phyloP scores from a whole-genome alignment of 2,113 vertebrate genomes.

The Emydocephalus ijimae region DNA sequence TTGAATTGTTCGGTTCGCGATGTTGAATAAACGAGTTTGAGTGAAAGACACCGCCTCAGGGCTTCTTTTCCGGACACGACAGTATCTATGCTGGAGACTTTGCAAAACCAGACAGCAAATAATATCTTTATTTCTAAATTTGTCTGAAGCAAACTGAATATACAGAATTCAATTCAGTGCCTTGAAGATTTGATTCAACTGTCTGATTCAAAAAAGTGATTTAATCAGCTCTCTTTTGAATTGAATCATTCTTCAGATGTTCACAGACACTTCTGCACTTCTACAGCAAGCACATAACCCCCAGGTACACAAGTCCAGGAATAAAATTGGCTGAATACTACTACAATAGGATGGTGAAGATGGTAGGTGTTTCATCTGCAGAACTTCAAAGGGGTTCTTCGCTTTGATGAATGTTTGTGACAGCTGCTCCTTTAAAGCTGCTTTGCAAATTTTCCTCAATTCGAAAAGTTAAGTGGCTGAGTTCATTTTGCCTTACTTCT shows the following conservation, averaged over 20 bases:
- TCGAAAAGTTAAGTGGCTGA: background rate
- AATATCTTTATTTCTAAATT: background rate
- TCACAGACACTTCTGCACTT: background rate
- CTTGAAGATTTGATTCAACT: background rate
- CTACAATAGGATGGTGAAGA: background rate
- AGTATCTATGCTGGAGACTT: background rate
- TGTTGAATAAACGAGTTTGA: too few species aligned
- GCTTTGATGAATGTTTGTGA: background rate
- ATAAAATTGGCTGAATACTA: background rate
- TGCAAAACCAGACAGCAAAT: background rate
- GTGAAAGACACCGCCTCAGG: too few species aligned
- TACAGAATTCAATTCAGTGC: background rate
- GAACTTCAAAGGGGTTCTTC: background rate
- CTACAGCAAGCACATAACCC: background rate
- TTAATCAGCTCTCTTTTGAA: background rate
- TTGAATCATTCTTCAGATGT: background rate
- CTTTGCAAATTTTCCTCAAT: background rate
- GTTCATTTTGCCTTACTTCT: background rate
- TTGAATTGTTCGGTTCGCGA: too few species aligned
- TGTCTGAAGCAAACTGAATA: background rate
- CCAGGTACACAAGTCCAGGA: background rate
- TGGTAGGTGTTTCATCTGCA: background rate
- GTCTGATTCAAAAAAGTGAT: background rate
- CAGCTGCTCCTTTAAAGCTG: background rate
- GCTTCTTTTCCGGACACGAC: too few species aligned